A percentile compares a stretch with the other conserved stretches of the same genome.
phyloP scores from a whole-genome alignment of 2,113 vertebrate genomes.

The Pelmatolapia mariae region DNA sequence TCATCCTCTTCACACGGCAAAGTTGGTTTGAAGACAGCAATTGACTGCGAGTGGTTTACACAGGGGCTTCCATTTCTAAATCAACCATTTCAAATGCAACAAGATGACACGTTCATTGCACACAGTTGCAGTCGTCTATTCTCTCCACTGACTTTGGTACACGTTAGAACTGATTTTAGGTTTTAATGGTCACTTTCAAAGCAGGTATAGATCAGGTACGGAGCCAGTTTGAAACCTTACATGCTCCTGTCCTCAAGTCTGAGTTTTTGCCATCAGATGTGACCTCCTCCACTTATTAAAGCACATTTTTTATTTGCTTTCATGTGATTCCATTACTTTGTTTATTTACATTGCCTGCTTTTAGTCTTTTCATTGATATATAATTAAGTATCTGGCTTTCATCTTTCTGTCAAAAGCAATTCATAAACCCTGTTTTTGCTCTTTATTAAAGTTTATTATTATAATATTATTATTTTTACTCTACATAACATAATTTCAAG shows the following conservation, averaged over 20 bases:
- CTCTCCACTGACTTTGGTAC: neutral
- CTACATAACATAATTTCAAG: neutral
- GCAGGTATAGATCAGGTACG: neutral
- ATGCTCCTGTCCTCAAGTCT: neutral
- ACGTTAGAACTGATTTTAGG: neutral
- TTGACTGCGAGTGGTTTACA: neutral
- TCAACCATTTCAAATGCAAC: neutral
- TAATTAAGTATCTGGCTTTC: neutral
- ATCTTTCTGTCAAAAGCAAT: neutral
- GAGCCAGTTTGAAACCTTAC: neutral
- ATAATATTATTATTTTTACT: neutral
- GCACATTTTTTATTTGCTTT: neutral
- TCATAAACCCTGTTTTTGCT: neutral
- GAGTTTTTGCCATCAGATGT: neutral
- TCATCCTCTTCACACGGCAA: neutral
- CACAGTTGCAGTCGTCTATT: neutral
- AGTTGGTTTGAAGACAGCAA: neutral
- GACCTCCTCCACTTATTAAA: neutral
- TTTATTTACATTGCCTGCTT: neutral
- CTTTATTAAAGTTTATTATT: neutral
- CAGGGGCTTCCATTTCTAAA: neutral
- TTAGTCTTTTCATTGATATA: neutral
- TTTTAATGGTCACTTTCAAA: neutral
- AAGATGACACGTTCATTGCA: neutral
- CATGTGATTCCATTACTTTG: neutral